Conservation (phyloP, 2,113 vertebrate genomes). For the Neolamprologus devosi region DNA sequence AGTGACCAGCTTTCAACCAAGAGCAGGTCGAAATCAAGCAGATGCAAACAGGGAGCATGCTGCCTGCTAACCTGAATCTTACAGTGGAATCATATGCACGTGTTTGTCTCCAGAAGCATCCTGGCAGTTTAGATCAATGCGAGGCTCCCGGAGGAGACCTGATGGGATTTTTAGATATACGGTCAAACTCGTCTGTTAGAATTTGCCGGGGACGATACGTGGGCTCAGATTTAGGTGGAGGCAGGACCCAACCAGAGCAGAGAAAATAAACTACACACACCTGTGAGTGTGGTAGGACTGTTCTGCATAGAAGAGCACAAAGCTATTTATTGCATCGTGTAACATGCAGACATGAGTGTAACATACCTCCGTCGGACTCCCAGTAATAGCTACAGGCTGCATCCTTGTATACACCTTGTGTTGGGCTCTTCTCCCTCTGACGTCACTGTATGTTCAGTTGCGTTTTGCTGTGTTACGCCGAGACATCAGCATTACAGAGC, state of each 20-base stretch:
- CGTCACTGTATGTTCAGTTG: no score
- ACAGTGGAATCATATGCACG: not conserved
- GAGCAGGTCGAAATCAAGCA: not conserved
- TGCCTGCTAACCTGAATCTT: not conserved
- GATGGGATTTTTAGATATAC: not conserved
- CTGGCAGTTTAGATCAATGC: not conserved
- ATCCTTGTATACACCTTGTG: not conserved
- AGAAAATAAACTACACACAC: not conserved
- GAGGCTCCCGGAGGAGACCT: not conserved
- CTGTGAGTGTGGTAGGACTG: not conserved
- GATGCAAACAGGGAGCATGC: not conserved
- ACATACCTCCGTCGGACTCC: not conserved
- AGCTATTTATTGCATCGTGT: not conserved
- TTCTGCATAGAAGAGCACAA: accelerated
- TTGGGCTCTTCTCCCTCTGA: not conserved
- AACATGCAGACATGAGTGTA: not conserved
- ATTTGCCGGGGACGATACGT: accelerated
- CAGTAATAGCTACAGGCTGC: not conserved
- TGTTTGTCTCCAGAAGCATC: not conserved
- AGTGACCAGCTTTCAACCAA: not conserved
- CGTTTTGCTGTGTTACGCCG: not conserved
- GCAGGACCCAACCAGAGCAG: not conserved
- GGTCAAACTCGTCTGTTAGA: not conserved
- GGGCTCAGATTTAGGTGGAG: not conserved
- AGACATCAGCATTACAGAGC: not conserved